These are phyloP conservation scores for Molanna angustata DNA, from an alignment of 2,888 invertebrate species.

Conservation along the genomic window DNA sequence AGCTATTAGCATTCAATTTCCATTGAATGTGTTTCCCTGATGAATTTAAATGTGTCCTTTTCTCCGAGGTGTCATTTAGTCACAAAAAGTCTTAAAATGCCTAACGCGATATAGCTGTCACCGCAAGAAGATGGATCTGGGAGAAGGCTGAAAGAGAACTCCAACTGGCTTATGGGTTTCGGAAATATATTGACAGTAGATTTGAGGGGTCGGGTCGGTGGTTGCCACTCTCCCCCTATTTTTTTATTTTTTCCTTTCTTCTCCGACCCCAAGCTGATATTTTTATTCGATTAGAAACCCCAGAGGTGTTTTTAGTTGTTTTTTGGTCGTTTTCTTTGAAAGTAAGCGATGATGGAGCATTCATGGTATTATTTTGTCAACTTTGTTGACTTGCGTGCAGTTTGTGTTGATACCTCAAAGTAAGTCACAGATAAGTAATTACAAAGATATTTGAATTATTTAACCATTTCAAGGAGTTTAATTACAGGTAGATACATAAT, in stretches of 20 bases:
- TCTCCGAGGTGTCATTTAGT: constrained; percentile 28
- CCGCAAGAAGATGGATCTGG: constrained; percentile 30
- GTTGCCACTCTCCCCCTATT: constrained; percentile 27
- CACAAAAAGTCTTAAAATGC: constrained; percentile 28
- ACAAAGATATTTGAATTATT: no score
- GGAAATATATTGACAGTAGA: constrained; percentile 34
- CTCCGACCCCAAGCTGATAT: constrained; percentile 45
- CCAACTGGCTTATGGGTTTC: constrained; percentile 33
- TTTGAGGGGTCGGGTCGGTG: constrained; percentile 31
- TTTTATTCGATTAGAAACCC: constrained; percentile 62
- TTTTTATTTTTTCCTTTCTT: constrained; percentile 31
- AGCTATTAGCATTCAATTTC: constrained; percentile 18
- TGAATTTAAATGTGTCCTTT: constrained; percentile 20
- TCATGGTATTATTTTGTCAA: constrained; percentile 30
- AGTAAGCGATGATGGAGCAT: constrained; percentile 23
- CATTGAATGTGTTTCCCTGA: constrained; percentile 15
- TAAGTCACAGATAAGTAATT: no score
- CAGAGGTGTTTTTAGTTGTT: constrained; percentile 60
- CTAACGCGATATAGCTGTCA: constrained; percentile 33
- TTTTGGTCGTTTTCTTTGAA: constrained; percentile 57
- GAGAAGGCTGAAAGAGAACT: constrained; percentile 19
- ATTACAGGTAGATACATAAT: no score
- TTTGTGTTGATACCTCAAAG: no score
- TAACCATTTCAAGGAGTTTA: no score
- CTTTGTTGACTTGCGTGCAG: constrained; percentile 22